Percentiles rank a stretch among this genome's conserved stretches.
These are phyloP conservation scores for Saccostrea echinata DNA, from an alignment of 1,140 invertebrate genomes.

Conservation along the genomic window DNA sequence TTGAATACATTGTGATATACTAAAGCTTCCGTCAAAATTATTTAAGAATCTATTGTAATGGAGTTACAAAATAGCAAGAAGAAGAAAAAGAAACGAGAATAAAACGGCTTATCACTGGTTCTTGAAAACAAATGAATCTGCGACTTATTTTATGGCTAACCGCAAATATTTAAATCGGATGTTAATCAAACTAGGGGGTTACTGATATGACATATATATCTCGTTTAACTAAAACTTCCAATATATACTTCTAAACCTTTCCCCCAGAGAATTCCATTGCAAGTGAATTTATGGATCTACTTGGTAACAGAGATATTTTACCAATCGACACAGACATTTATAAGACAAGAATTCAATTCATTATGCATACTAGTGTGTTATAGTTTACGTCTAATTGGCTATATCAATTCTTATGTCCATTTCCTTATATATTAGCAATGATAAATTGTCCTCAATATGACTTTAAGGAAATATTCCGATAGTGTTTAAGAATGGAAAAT, in stretches of 20 bases:
- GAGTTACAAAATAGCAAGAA: too few species aligned
- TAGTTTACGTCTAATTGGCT: background rate
- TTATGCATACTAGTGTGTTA: background rate
- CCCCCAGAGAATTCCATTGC: background rate
- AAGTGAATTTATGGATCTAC: slow-evolving; percentile 3
- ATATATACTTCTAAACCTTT: background rate
- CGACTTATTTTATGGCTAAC: background rate
- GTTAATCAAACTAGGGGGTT: background rate
- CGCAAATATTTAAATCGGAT: background rate
- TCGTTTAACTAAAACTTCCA: background rate
- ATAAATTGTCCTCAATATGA: background rate
- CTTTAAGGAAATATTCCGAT: too few species aligned
- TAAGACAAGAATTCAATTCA: background rate
- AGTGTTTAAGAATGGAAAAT: too few species aligned
- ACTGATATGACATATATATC: background rate
- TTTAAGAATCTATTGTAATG: too few species aligned
- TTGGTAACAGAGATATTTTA: slow-evolving; percentile 2
- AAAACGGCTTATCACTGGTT: background rate
- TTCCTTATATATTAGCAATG: slow-evolving; percentile 6
- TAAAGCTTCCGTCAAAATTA: too few species aligned
- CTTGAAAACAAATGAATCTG: background rate
- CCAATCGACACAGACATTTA: background rate
- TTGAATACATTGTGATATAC: too few species aligned
- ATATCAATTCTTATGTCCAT: slow-evolving; percentile 6
- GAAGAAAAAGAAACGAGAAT: background rate